Conservation (phyloP, 2,888 invertebrate genomes). For the Apotomis betuletana region DNA sequence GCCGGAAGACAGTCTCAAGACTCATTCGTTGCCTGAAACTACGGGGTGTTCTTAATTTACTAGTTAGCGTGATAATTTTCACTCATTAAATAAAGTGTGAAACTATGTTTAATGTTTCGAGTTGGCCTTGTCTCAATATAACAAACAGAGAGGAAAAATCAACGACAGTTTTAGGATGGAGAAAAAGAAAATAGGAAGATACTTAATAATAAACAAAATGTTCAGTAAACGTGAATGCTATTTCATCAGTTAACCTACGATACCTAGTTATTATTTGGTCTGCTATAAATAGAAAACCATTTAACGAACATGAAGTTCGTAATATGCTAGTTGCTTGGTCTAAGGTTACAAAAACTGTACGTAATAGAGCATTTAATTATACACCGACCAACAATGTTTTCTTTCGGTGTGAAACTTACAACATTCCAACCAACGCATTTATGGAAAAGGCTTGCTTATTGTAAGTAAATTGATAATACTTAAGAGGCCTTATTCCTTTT, state of each 20-base stretch:
- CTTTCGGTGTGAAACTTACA: neutral
- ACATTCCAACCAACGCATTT: neutral
- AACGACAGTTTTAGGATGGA: too few species aligned
- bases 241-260: too few species aligned
- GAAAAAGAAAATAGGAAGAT: too few species aligned
- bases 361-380: neutral
- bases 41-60: conserved; percentile 23
- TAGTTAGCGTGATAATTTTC: neutral
- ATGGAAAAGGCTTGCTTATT: neutral
- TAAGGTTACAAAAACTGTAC: neutral
- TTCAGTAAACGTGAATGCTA: too few species aligned
- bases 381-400: neutral
- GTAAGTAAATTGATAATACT: neutral
- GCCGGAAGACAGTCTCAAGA: conserved; percentile 34
- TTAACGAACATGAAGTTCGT: too few species aligned
- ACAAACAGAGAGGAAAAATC: too few species aligned
- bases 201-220: too few species aligned
- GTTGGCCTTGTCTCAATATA: too few species aligned
- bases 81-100: neutral
- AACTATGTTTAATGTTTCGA: too few species aligned
- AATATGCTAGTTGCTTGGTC: neutral
- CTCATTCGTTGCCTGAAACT: neutral
- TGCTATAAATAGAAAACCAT: too few species aligned
- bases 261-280: too few species aligned
- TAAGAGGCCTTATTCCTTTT: too few species aligned